Evolutionary conservation across 2,888 invertebrate species (phyloP), one percentile per base, ranked within the genome.

Genomic region (Xylota segnis): DNA sequence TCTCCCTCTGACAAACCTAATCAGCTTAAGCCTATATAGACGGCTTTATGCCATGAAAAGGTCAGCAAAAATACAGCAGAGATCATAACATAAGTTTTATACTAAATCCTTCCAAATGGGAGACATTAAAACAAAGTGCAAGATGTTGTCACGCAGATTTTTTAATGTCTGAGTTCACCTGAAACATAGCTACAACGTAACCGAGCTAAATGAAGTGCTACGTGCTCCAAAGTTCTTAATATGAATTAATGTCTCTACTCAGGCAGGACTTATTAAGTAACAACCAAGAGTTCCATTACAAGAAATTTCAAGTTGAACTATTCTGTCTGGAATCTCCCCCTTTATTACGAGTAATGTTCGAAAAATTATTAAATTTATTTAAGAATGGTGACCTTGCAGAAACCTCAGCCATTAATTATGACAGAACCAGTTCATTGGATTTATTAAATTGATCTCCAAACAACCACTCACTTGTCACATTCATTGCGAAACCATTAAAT

Each of bases 401-500:
- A 63, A 14, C 61, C 14, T 29, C 43, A 32, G 10, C 18, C 34
- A 61, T 61, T 65, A 65, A 50, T 34, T 34, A 65, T 23, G 34
- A 50, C 65, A 50, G 50, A n/a, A 5, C 23, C 12, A 27, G 37
- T 29, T 4, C 29, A 9, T 43, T 32, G 27, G 16, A 45, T 47
- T 47, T 65, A 37, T 37, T 7, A 10, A 47, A 65, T 47, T 47
- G 34, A 47, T 47, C 47, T 32, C 14, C 37, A 66, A 37, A 34
- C 65, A 50, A 52, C 66, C 66, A 66, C 16, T 66, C 66, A 66
- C 27, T 37, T 52, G 37, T 66, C 50, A 52, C 29, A 52, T 23
- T 52, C 37, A 7, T 37, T n/a, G 37, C n/a, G 34, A 34, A 18
- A 16, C 47, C 63, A 47, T 47, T n/a, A 9, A 43, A 63, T 16